A percentile compares a stretch with the other conserved stretches of the same genome.
Conservation (phyloP, 2,797 vertebrate genomes). For the Gymnothorax javanicus region DNA sequence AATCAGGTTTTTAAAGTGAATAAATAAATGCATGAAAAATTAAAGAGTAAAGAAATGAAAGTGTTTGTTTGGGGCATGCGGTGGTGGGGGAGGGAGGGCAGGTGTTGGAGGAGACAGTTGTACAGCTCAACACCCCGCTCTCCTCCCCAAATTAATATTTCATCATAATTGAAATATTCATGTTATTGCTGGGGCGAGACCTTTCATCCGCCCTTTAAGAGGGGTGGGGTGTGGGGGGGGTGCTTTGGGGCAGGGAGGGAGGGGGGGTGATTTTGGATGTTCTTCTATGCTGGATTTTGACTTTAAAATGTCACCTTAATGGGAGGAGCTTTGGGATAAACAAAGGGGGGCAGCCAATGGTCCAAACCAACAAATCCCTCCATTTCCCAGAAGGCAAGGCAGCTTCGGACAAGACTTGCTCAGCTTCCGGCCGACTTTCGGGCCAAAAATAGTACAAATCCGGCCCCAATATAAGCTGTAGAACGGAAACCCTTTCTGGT, state of each 20-base stretch:
- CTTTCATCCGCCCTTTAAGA: slow-evolving; percentile 76
- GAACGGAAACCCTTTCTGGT: no score
- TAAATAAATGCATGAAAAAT: slow-evolving; percentile 48
- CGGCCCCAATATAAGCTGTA: no score
- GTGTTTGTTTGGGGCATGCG: no score
- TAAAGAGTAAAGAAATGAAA: slow-evolving; percentile 57
- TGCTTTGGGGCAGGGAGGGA: slow-evolving; percentile 43
- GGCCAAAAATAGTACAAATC: no score
- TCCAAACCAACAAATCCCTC: slow-evolving; percentile 40
- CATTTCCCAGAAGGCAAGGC: no score
- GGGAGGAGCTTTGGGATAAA: slow-evolving; percentile 53
- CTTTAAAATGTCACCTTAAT: slow-evolving; percentile 62
- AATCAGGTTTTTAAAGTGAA: slow-evolving; percentile 23
- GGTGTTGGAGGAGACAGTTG: slow-evolving; percentile 8
- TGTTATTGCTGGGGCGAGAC: slow-evolving; percentile 79
- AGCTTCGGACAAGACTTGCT: no score
- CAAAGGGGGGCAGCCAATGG: slow-evolving; percentile 69
- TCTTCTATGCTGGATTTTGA: slow-evolving; percentile 61
- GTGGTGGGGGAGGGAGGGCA: no score
- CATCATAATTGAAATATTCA: slow-evolving; percentile 87
- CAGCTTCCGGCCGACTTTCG: no score
- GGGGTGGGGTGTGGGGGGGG: slow-evolving; percentile 52
- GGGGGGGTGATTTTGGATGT: slow-evolving; percentile 59
- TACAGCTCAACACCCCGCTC: slow-evolving; percentile 29
- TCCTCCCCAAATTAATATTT: slow-evolving; percentile 77